phyloP scores from a whole-genome alignment of 2,888 invertebrate species.

The Buathra laborator region DNA sequence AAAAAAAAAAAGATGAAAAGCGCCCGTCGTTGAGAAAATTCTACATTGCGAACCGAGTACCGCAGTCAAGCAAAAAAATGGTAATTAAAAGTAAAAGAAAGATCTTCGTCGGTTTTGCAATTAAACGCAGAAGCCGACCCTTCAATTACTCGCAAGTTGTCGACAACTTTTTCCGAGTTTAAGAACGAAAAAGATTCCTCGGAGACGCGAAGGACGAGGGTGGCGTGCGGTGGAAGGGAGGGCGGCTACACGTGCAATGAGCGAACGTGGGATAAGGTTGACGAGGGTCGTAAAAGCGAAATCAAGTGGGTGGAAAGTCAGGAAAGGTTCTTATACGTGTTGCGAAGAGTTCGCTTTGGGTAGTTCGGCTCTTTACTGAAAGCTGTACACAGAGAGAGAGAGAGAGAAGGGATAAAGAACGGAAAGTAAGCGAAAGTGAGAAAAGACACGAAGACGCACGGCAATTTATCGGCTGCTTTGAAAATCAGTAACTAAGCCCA shows the following conservation, averaged over 20 bases:
- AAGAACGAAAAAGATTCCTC: background rate
- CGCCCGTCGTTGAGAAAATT: too few relatives aligned
- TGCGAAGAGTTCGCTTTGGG: constrained; percentile 11
- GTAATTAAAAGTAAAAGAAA: constrained; percentile 17
- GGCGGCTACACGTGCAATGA: background rate
- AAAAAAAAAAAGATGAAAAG: too few relatives aligned
- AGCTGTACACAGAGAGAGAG: background rate
- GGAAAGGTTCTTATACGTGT: constrained; percentile 12
- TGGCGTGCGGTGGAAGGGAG: background rate
- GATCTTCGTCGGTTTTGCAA: constrained; percentile 15
- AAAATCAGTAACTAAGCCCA: too few relatives aligned
- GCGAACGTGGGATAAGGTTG: constrained; percentile 15
- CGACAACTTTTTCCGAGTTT: constrained; percentile 13
- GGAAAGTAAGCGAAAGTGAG: too few relatives aligned
- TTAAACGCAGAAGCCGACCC: background rate
- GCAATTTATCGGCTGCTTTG: too few relatives aligned
- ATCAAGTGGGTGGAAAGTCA: constrained; percentile 29
- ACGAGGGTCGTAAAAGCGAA: constrained; percentile 36
- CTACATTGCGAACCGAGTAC: too few relatives aligned
- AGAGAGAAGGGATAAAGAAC: background rate
- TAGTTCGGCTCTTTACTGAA: background rate
- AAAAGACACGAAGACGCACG: too few relatives aligned
- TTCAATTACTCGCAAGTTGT: constrained; percentile 31
- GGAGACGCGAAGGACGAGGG: background rate
- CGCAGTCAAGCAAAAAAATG: too few relatives aligned